phyloP scores from a whole-genome alignment of 2,113 vertebrate species.

The Mus musculus region DNA sequence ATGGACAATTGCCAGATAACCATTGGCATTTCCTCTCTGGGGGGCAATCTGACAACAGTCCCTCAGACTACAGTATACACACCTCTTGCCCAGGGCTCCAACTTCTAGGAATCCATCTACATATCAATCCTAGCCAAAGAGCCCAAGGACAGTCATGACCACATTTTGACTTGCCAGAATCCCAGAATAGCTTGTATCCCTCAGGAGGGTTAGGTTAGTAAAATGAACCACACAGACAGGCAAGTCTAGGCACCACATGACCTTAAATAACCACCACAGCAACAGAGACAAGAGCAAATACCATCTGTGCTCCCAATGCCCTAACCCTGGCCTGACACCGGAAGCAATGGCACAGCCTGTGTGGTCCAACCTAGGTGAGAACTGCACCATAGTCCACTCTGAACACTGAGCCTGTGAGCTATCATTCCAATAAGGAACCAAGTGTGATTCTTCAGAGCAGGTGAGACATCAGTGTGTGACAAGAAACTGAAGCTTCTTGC shows the following conservation, averaged over 20 bases:
- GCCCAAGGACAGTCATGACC: neutral
- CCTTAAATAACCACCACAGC: no score
- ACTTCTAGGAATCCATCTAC: neutral
- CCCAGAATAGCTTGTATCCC: neutral
- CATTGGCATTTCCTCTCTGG: neutral
- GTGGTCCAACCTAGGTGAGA: neutral
- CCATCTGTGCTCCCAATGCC: neutral
- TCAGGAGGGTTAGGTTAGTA: neutral
- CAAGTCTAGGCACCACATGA: accelerated
- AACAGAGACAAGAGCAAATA: neutral
- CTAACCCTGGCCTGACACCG: neutral
- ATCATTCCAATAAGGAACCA: neutral
- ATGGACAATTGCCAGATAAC: neutral
- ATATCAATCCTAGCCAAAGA: neutral
- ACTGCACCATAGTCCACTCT: neutral
- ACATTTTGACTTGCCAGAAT: neutral
- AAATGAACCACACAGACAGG: accelerated
- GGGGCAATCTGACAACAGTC: neutral
- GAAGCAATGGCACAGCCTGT: neutral
- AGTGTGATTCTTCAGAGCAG: neutral
- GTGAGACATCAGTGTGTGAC: accelerated
- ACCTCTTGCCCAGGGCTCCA: neutral
- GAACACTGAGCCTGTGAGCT: neutral
- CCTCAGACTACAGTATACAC: neutral
- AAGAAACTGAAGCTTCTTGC: neutral